phyloP scores from a whole-genome alignment of 2,888 invertebrate species.

The Ichneumon xanthorius region DNA sequence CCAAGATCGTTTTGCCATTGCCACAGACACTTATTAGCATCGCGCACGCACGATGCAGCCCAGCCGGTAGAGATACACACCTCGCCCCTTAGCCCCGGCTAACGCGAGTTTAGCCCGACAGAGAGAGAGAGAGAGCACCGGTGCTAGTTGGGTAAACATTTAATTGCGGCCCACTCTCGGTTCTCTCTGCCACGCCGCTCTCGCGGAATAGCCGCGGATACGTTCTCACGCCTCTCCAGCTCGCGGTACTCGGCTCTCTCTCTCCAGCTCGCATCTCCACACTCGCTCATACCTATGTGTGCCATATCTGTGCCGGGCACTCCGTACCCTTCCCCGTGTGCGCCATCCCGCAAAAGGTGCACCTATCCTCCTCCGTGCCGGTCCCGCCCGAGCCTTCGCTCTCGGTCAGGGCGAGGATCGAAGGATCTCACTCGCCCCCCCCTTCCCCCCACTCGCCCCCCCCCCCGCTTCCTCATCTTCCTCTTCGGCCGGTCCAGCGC shows the following conservation, averaged over 20 bases:
- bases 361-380: slow-evolving; percentile 44
- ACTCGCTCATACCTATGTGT: slow-evolving; percentile 43
- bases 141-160: slow-evolving; percentile 74
- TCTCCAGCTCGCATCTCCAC: slow-evolving; percentile 54
- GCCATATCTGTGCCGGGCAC: slow-evolving; percentile 48
- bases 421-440: slow-evolving; percentile 27
- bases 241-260: slow-evolving; percentile 52
- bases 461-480: slow-evolving; percentile 23
- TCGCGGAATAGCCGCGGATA: slow-evolving; percentile 77
- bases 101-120: slow-evolving; percentile 63
- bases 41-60: slow-evolving; percentile 56
- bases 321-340: slow-evolving; percentile 31
- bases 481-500: slow-evolving; percentile 11
- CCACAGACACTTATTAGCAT: slow-evolving; percentile 69
- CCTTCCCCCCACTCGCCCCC: too few relatives aligned
- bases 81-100: slow-evolving; percentile 54
- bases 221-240: slow-evolving; percentile 76
- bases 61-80: slow-evolving; percentile 31
- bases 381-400: slow-evolving; percentile 37
- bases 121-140: slow-evolving; percentile 53
- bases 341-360: slow-evolving; percentile 44
- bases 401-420: slow-evolving; percentile 39
- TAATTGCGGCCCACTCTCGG: slow-evolving; percentile 74
- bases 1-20: slow-evolving; percentile 62
- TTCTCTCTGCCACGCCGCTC: slow-evolving; percentile 64